These are phyloP conservation scores for Lathronympha strigana DNA, from an alignment of 2,888 invertebrate species.

Conservation along the genomic window DNA sequence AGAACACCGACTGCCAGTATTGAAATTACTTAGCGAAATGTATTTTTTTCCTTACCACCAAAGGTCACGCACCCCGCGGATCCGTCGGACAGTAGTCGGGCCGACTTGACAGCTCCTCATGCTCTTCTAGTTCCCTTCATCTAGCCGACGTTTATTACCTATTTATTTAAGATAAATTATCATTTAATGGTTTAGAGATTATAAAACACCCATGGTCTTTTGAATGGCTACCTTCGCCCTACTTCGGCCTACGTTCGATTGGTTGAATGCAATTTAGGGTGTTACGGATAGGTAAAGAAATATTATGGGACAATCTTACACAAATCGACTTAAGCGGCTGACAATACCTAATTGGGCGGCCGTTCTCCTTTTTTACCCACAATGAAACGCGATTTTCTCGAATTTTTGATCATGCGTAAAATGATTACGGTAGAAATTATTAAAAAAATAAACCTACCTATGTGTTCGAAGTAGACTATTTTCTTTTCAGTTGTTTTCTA, in stretches of 20 bases:
- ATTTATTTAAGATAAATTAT: conserved; percentile 38
- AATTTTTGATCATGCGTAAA: too few species aligned
- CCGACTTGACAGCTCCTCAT: conserved; percentile 72
- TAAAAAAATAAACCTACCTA: too few species aligned
- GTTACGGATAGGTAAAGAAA: too few species aligned
- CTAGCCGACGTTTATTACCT: conserved; percentile 35
- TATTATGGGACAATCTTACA: too few species aligned
- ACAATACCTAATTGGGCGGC: too few species aligned
- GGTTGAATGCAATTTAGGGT: background rate
- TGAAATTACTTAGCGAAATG: conserved; percentile 27
- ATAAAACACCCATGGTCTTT: background rate
- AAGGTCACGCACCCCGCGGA: conserved; percentile 29
- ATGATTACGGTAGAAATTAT: too few species aligned
- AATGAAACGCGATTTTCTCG: too few species aligned
- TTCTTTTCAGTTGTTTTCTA: too few species aligned
- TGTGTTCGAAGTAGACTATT: too few species aligned
- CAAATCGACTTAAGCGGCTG: too few species aligned
- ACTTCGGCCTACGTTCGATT: background rate
- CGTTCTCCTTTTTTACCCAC: too few species aligned
- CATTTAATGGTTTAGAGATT: conserved; percentile 17
- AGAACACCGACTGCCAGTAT: conserved; percentile 20
- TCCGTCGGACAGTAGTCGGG: conserved; percentile 67
- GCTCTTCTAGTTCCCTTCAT: conserved; percentile 64
- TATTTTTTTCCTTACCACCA: conserved; percentile 16
- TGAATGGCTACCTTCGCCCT: too few species aligned